These are phyloP conservation scores for Ormyrus nitidulus DNA, from an alignment of 2,888 invertebrate genomes.

Conservation along the genomic window DNA sequence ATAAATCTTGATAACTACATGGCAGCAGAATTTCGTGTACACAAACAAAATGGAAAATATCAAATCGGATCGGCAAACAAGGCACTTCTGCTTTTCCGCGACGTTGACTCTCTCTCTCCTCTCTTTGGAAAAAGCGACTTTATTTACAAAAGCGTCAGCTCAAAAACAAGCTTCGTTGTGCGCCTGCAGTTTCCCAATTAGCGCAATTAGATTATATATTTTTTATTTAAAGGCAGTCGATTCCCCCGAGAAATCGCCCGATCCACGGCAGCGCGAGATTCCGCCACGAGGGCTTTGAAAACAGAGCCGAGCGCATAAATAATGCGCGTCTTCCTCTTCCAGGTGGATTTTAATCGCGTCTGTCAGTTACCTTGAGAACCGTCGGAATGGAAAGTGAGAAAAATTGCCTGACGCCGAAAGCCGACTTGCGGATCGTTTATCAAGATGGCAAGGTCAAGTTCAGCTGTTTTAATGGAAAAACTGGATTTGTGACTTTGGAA, in stretches of 20 bases:
- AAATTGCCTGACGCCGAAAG: too few relatives aligned
- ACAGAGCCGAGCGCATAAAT: slow-evolving; percentile 23
- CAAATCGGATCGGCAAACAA: slow-evolving; percentile 33
- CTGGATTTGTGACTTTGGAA: too few relatives aligned
- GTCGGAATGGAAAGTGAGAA: too few relatives aligned
- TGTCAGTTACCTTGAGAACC: neutral
- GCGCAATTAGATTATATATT: neutral
- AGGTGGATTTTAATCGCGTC: neutral
- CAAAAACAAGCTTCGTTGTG: slow-evolving; percentile 26
- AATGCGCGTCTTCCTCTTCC: neutral
- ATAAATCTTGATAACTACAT: slow-evolving; percentile 26
- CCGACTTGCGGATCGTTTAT: too few relatives aligned
- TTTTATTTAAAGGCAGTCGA: slow-evolving; percentile 8
- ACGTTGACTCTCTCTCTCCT: slow-evolving; percentile 11
- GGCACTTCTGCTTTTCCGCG: neutral
- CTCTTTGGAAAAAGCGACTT: slow-evolving; percentile 18
- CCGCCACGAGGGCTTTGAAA: slow-evolving; percentile 13
- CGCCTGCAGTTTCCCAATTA: neutral
- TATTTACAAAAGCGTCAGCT: slow-evolving; percentile 9
- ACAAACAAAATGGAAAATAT: slow-evolving; percentile 40
- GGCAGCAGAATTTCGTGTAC: neutral
- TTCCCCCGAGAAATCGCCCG: slow-evolving; percentile 32
- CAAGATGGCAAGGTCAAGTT: too few relatives aligned
- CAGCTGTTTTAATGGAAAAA: too few relatives aligned
- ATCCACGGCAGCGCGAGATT: slow-evolving; percentile 42